A percentile compares a stretch with the other conserved stretches of the same genome.
These are phyloP conservation scores for Schrankia costaestrigalis DNA, from an alignment of 2,888 invertebrate genomes.

Conservation along the genomic window DNA sequence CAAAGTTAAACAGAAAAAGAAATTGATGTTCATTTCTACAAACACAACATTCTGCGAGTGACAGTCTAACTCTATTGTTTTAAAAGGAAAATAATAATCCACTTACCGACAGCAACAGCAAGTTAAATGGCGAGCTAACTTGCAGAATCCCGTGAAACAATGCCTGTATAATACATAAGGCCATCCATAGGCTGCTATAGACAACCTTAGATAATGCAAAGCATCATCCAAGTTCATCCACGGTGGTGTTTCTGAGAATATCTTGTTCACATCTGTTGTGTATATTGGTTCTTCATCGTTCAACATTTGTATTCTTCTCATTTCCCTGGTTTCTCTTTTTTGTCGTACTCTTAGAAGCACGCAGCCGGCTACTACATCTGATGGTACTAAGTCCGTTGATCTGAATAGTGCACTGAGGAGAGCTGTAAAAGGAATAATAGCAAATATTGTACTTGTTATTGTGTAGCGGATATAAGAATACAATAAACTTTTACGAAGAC, in stretches of 20 bases:
- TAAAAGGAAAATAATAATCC: not conserved
- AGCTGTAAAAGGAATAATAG: constrained; percentile 75
- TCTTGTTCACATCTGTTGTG: constrained; percentile 80
- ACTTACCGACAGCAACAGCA: constrained; percentile 87
- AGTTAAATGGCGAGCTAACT: constrained; percentile 83
- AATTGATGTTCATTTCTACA: too few species aligned
- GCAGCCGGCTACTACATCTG: constrained; percentile 93
- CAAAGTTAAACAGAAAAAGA: too few species aligned
- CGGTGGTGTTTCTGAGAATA: constrained; percentile 83
- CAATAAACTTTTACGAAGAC: too few species aligned
- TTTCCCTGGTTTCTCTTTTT: constrained; percentile 86
- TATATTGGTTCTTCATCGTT: constrained; percentile 85
- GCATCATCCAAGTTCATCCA: constrained; percentile 92
- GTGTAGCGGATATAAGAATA: too few species aligned
- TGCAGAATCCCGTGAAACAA: constrained; percentile 87
- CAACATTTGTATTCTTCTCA: constrained; percentile 83
- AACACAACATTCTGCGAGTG: too few species aligned
- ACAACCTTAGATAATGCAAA: constrained; percentile 88
- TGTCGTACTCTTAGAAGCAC: constrained; percentile 89
- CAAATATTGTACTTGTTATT: not conserved
- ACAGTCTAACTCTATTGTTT: too few species aligned
- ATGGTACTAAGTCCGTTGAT: constrained; percentile 92
- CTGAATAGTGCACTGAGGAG: constrained; percentile 89
- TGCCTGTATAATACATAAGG: constrained; percentile 90
- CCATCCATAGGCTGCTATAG: constrained; percentile 94